Evolutionary conservation across 2,113 vertebrate genomes (phyloP), one percentile per base, ranked within the genome.

Genomic region (Cyrtonyx montezumae): DNA sequence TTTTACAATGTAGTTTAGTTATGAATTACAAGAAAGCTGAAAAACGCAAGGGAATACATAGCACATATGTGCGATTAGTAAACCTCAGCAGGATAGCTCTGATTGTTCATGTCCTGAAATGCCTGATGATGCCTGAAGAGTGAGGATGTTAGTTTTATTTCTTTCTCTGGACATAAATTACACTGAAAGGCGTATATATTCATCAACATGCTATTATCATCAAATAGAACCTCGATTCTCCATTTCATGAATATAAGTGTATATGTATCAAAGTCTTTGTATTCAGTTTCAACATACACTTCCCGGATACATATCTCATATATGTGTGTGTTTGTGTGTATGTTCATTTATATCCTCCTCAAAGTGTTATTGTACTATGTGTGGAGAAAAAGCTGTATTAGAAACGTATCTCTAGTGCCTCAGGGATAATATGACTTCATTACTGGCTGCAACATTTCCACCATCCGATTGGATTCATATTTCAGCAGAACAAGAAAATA

Each of bases 21-120:
- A 53, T 30, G 36, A 87, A 55, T 53, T 58, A 76, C 46, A 87
- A 14, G 30, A 73, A 92, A 92, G 32, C 25, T 91, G 42, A 67
- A 92, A 87, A 92, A 18, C 36, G 23, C 9, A 23, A 55, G 21
- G 32, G 36, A 79, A 71, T 23, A 79, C 5, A 42, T 45, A 66
- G 20, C 26, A 56, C 7, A 20, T 23, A 30, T 14, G 7, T 30
- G 40, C 1, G 5, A 67, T 74, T 14, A 69, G 53, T 55, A 92
- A 20, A 74, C 42, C 21, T 76, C 80, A 89, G 53, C 42, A 81
- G 48, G 45, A 69, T 40, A 69, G 32, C 22, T 82, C n/a, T 79
- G 48, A 56, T 20, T 81, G 17, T 25, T 48, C 1, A 0, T 62
- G 48, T 63, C 63, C 16, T 87, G n/a, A 88, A 94, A 83, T 48